These are phyloP conservation scores for Diloba caeruleocephala DNA, from an alignment of 2,888 invertebrate genomes.

Conservation along the genomic window DNA sequence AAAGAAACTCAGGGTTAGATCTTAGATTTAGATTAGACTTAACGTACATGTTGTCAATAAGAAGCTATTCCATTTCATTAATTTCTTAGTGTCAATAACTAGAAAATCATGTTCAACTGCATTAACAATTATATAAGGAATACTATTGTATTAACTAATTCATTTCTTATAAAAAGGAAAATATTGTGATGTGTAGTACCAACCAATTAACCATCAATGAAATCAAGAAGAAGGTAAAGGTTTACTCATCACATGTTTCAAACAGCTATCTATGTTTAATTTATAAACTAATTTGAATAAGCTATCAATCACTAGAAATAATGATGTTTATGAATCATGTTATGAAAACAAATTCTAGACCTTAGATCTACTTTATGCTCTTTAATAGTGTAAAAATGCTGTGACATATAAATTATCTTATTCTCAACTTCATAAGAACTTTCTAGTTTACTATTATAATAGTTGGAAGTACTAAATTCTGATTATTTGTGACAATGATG, in stretches of 20 bases:
- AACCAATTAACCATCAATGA: conserved; percentile 22
- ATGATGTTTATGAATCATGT: conserved; percentile 16
- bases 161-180: neutral
- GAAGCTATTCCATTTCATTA: too few species aligned
- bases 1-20: too few species aligned
- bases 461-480: too few species aligned
- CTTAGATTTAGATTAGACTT: too few species aligned
- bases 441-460: too few species aligned
- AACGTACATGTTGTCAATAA: too few species aligned
- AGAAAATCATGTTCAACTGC: neutral
- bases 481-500: too few species aligned
- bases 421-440: too few species aligned
- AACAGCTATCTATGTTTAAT: conserved; percentile 8
- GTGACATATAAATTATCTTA: too few species aligned
- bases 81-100: too few species aligned
- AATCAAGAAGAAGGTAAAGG: conserved; percentile 19
- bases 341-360: conserved; percentile 32
- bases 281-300: conserved; percentile 7
- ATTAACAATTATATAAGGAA: neutral
- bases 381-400: conserved; percentile 3
- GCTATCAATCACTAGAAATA: conserved; percentile 13
- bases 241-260: too few species aligned
- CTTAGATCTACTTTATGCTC: conserved; percentile 3
- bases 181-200: neutral
- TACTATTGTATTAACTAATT: conserved; percentile 2